Base-by-base conservation (phyloP, 2,797 vertebrate species). In the Poecilia velifera region DNA sequence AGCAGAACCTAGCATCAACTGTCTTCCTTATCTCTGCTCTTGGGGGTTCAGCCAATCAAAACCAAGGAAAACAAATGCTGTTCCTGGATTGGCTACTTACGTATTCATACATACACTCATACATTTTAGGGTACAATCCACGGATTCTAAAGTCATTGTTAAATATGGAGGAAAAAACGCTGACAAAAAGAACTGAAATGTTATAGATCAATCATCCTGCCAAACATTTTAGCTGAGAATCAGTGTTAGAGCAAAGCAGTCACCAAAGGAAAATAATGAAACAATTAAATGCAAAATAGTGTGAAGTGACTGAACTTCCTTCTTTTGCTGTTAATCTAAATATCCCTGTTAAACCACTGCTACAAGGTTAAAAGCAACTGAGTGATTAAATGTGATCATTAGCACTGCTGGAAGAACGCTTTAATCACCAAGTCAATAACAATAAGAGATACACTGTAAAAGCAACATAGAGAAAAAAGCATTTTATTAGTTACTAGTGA, bases 371-470 rank as follows among this genome's bases (percentile, higher is more conserved):
- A 83, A 77, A 72, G 28, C 55, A 76, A 79, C 80, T n/a, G 64
- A 76, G 74, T 49, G 59, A 81, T 74, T 72, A 79, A 79, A 87
- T 84, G 66, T 78, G 75, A 85, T 84, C 73, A 80, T 22, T 49
- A 49, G 47, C 53, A 47, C 41, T 43, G 64, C 62, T 25, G 70
- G 62, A 2, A 22, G 74, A 80, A 78, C 20, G 57, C 79, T 13
- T 68, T 53, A 45, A 76, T 39, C 49, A 57, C 49, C 34, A 41
- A 1, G 31, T 41, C 49, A 45, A n/a, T 59, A 64, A 46, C 75
- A 74, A 83, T 71, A 77, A 36, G 45, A 75, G 55, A 13, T 47
- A 41, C 5, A 20, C 8, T 68, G 12, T 51, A 74, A 55, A 68
- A 75, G 77, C 64, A 75, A 74, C 66, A 20, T 22, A 49, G 46